phyloP scores from a whole-genome alignment of 2,113 vertebrate genomes.

The Callopanchax toddi region DNA sequence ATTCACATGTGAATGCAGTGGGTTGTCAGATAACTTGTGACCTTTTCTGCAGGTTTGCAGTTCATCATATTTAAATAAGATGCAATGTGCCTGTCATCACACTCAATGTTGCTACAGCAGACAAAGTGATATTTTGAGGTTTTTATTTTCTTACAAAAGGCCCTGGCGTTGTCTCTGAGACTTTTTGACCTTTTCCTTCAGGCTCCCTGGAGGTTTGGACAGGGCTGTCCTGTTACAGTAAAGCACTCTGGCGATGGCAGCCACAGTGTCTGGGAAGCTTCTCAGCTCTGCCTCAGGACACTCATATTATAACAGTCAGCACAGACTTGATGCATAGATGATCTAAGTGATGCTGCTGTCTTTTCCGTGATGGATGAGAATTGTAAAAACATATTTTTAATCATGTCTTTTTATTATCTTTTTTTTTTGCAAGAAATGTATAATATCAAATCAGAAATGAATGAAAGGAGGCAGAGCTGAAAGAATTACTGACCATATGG shows the following conservation, averaged over 20 bases:
- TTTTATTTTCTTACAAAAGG: constrained; percentile 56
- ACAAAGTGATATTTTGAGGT: neutral
- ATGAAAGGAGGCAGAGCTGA: neutral
- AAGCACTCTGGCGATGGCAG: constrained; percentile 41
- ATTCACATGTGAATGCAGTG: neutral
- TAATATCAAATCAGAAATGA: neutral
- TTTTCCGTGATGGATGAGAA: neutral
- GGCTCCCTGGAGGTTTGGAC: constrained; percentile 46
- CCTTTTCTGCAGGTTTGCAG: constrained; percentile 3
- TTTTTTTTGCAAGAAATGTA: neutral
- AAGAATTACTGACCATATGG: neutral
- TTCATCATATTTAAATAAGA: neutral
- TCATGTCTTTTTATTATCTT: neutral
- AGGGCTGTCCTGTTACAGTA: constrained; percentile 33
- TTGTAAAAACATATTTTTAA: neutral
- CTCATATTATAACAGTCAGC: constrained; percentile 11
- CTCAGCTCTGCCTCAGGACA: constrained; percentile 25
- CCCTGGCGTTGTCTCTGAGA: constrained; percentile 39
- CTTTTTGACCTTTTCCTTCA: constrained; percentile 50
- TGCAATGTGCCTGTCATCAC: neutral
- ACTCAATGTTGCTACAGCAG: neutral
- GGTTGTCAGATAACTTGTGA: neutral
- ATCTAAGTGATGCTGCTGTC: constrained; percentile 1
- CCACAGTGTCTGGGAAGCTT: constrained; percentile 54
- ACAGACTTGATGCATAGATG: constrained; percentile 8